phyloP scores from a whole-genome alignment of 2,113 vertebrate species.

The Equus quagga region DNA sequence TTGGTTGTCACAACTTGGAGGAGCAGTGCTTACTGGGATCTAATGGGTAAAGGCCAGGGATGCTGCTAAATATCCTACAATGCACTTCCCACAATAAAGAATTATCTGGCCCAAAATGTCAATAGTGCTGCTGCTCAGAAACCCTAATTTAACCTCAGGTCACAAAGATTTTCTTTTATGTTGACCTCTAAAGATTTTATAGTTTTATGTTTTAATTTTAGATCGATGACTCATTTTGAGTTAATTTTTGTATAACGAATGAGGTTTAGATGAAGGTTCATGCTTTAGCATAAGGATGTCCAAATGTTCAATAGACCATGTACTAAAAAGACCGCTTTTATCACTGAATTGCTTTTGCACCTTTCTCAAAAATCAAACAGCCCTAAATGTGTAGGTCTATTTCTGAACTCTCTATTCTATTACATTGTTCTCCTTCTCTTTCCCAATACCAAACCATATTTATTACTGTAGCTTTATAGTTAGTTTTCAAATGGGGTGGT shows the following conservation, averaged over 20 bases:
- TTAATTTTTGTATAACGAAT: background rate
- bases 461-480: background rate
- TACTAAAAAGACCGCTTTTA: background rate
- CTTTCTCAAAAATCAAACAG: background rate
- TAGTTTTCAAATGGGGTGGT: background rate
- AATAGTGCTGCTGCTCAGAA: background rate
- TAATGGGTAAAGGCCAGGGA: background rate
- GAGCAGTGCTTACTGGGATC: background rate
- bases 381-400: background rate
- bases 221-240: background rate
- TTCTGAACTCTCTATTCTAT: background rate
- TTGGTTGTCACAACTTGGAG: background rate
- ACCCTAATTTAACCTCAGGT: background rate
- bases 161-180: conserved; percentile 29
- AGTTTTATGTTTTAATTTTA: conserved; percentile 23
- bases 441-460: background rate
- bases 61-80: background rate
- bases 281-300: background rate
- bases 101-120: background rate
- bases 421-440: background rate
- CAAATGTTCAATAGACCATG: background rate
- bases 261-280: conserved; percentile 1
- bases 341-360: background rate
- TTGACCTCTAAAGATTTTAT: background rate
- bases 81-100: background rate